A percentile compares a stretch with the other conserved stretches of the same genome.
These are phyloP conservation scores for Agapornis canus DNA, from an alignment of 2,797 vertebrate genomes.

Conservation along the genomic window DNA sequence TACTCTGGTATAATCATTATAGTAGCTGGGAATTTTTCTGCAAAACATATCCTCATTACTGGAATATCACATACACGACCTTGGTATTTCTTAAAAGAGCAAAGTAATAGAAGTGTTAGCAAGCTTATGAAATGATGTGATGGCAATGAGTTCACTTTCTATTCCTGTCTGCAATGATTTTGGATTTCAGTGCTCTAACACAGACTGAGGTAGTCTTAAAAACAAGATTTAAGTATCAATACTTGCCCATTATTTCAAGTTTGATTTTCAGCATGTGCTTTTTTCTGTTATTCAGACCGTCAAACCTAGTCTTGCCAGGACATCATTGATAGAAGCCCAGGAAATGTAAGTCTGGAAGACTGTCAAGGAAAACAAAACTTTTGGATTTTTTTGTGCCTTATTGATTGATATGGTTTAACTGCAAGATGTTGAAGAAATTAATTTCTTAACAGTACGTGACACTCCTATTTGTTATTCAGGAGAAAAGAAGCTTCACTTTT, in stretches of 20 bases:
- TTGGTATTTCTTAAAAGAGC: background rate
- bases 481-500: background rate
- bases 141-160: background rate
- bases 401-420: background rate
- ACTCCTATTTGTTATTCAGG: background rate
- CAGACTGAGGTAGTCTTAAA: background rate
- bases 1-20: background rate
- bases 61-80: background rate
- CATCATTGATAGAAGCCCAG: background rate
- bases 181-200: background rate
- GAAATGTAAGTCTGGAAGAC: background rate
- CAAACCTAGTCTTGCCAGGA: background rate
- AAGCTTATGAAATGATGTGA: background rate
- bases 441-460: background rate
- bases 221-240: background rate
- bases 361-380: background rate
- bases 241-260: background rate
- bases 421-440: background rate
- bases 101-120: background rate
- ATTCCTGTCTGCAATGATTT: background rate
- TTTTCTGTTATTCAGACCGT: background rate
- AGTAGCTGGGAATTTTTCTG: background rate
- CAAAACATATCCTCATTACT: background rate
- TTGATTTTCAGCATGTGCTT: background rate
- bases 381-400: background rate